Conservation (phyloP, 2,888 invertebrate genomes). For the Dendrolimus houi region DNA sequence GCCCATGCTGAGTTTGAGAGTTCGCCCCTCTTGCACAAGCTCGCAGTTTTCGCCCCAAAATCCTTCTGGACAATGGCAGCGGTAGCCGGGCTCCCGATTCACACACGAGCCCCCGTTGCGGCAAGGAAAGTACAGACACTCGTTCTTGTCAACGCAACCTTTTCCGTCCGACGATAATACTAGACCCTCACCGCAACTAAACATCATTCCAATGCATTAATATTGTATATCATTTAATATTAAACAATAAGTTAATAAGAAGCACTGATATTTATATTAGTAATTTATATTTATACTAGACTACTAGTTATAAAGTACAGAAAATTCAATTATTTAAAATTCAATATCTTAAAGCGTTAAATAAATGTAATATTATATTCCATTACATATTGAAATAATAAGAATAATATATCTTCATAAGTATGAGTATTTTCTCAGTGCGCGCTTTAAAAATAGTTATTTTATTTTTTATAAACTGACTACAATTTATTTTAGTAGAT, state of each 20-base stretch:
- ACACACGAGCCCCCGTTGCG: slow-evolving; percentile 94
- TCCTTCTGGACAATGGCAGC: slow-evolving; percentile 94
- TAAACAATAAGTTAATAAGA: neutral
- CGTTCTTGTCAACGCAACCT: slow-evolving; percentile 96
- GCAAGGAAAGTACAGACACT: slow-evolving; percentile 95
- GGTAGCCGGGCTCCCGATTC: slow-evolving; percentile 92
- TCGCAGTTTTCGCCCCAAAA: slow-evolving; percentile 97
- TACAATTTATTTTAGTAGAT: too few relatives aligned
- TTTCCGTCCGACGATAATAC: slow-evolving; percentile 93
- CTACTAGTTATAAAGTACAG: neutral
- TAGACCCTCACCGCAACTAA: slow-evolving; percentile 95
- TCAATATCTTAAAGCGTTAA: neutral
- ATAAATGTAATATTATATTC: neutral
- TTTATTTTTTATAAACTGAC: too few relatives aligned
- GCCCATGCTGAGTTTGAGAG: slow-evolving; percentile 96
- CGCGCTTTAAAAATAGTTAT: neutral
- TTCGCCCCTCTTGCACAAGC: slow-evolving; percentile 94
- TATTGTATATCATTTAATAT: slow-evolving; percentile 2
- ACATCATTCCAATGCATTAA: slow-evolving; percentile 50
- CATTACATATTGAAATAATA: neutral
- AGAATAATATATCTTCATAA: neutral
- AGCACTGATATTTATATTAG: neutral
- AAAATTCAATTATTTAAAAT: neutral
- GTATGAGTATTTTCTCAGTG: neutral
- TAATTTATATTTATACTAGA: slow-evolving; percentile 3